Conservation (phyloP, 1,140 invertebrate genomes). For the Tribolium castaneum region DNA sequence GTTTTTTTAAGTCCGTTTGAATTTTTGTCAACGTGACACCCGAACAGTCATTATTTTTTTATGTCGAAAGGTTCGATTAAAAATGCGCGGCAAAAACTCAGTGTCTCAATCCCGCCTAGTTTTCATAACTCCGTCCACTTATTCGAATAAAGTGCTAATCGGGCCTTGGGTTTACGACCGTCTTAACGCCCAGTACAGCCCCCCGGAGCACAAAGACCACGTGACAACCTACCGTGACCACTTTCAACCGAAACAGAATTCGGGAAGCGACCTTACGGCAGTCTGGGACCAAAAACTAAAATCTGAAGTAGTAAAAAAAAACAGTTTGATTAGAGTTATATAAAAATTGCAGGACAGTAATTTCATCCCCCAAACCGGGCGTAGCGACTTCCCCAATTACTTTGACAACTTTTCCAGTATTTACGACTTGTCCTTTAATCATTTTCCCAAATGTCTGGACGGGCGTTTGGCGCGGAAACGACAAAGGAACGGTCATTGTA, state of each 20-base stretch:
- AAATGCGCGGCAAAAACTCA: background rate
- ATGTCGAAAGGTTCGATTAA: background rate
- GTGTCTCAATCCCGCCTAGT: background rate
- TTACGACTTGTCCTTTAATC: constrained; percentile 49
- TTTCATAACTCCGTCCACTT: background rate
- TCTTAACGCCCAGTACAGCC: background rate
- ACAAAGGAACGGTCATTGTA: background rate
- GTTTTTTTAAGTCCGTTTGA: no score
- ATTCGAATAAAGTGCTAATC: background rate
- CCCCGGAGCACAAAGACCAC: background rate
- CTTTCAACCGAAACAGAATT: constrained; percentile 13
- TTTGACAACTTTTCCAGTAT: constrained; percentile 43
- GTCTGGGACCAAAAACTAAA: constrained; percentile 46
- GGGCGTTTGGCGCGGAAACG: constrained; percentile 5
- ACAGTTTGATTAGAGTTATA: background rate
- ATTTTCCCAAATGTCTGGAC: constrained; percentile 39
- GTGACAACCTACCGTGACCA: background rate
- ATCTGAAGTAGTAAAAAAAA: constrained; percentile 23
- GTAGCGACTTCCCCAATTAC: constrained; percentile 41
- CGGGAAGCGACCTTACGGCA: background rate
- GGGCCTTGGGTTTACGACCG: background rate
- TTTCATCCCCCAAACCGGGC: background rate
- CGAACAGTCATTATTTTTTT: background rate
- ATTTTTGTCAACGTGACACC: background rate
- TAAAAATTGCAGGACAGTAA: background rate